phyloP scores from a whole-genome alignment of 2,113 vertebrate species.

The Blennius ocellaris region DNA sequence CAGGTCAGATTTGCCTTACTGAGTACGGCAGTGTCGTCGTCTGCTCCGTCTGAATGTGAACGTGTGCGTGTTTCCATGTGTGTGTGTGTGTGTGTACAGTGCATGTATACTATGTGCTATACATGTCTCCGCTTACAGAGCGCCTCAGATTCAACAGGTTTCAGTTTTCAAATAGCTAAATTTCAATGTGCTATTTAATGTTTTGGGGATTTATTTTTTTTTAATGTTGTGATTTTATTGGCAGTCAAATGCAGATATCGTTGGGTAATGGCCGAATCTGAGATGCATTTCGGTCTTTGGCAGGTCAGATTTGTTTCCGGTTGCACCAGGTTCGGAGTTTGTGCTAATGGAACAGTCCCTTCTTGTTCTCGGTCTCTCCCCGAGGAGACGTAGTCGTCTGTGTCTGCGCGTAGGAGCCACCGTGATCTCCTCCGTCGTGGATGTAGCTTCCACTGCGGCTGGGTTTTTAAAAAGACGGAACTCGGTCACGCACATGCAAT shows the following conservation, averaged over 20 bases:
- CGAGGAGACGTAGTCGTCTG: slow-evolving; percentile 9
- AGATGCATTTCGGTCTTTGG: slow-evolving; percentile 1
- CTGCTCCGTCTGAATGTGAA: slow-evolving; percentile 64
- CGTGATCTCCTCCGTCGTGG: slow-evolving; percentile 11
- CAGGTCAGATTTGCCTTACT: slow-evolving; percentile 73
- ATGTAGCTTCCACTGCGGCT: slow-evolving; percentile 11
- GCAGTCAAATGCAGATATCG: too few species aligned
- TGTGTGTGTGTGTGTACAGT: slow-evolving; percentile 38
- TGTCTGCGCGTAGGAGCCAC: slow-evolving; percentile 6
- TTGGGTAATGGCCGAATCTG: background rate
- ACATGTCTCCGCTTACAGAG: slow-evolving; percentile 34
- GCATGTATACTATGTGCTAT: slow-evolving; percentile 21
- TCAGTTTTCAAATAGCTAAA: slow-evolving; percentile 48
- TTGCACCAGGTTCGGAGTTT: slow-evolving; percentile 12
- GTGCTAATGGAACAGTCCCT: background rate
- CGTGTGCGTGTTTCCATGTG: slow-evolving; percentile 46
- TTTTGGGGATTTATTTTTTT: too few species aligned
- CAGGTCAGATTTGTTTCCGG: slow-evolving; percentile 2
- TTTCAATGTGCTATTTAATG: background rate
- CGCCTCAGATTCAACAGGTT: slow-evolving; percentile 29
- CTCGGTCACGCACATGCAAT: slow-evolving; percentile 3
- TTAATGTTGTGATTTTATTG: too few species aligned
- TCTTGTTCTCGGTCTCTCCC: slow-evolving; percentile 14
- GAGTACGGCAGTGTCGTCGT: slow-evolving; percentile 57
- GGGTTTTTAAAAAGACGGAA: slow-evolving; percentile 12